A percentile compares a stretch with the other conserved stretches of the same genome.
These are phyloP conservation scores for Romanomermis culicivorax DNA, from an alignment of 2,888 invertebrate genomes.

Conservation along the genomic window DNA sequence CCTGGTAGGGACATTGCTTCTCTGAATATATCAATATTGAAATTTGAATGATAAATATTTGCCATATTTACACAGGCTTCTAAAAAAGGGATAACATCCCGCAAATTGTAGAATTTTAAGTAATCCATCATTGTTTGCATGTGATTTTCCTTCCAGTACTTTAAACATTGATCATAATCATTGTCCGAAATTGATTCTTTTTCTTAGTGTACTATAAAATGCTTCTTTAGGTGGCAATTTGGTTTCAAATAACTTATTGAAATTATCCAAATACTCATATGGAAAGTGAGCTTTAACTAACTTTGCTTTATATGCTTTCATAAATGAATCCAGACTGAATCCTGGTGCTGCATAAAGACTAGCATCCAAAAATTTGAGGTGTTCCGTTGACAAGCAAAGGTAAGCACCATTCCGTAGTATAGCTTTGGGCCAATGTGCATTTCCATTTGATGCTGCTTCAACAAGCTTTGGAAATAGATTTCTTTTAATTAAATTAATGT, in stretches of 20 bases:
- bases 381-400: not conserved
- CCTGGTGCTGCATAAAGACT: not conserved
- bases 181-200: not conserved
- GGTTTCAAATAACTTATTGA: not conserved
- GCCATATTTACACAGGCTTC: slow-evolving; percentile 13
- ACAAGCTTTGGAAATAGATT: slow-evolving; percentile 1
- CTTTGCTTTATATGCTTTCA: not conserved
- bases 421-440: not conserved
- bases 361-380: slow-evolving; percentile 2
- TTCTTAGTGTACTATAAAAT: not conserved
- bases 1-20: slow-evolving; percentile 11
- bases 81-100: slow-evolving; percentile 12
- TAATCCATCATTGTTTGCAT: slow-evolving; percentile 4
- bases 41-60: slow-evolving; percentile 7
- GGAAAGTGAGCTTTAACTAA: slow-evolving; percentile 1
- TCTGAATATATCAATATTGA: slow-evolving; percentile 7
- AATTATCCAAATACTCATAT: slow-evolving; percentile 2
- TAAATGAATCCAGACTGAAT: not conserved
- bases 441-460: not conserved
- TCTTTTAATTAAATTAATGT: slow-evolving; percentile 3
- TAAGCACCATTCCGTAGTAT: not conserved
- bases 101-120: slow-evolving; percentile 11
- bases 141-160: not conserved
- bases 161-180: not conserved
- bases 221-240: slow-evolving; percentile 1